Evolutionary conservation across 2,888 invertebrate genomes (phyloP).

Genomic region (Willowsia nigromaculata): DNA sequence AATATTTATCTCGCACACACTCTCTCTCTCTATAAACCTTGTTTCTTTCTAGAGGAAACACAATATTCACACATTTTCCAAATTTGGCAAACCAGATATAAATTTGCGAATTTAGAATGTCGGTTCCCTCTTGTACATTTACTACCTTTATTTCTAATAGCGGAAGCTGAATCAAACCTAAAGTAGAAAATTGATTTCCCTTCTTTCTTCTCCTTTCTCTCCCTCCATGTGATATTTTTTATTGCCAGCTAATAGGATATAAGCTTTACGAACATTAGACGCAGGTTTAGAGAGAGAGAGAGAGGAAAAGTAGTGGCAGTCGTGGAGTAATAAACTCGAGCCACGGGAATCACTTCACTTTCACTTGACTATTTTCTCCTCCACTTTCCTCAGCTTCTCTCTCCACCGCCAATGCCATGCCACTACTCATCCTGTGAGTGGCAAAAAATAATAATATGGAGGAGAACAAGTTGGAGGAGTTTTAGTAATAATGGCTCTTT

Average conservation of each 20-base stretch:
- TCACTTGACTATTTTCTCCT: background rate
- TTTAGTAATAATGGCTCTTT: slow-evolving; percentile 52
- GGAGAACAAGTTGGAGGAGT: slow-evolving; percentile 43
- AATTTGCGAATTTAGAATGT: too few relatives aligned
- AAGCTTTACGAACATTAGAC: background rate
- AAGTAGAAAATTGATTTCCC: slow-evolving; percentile 23
- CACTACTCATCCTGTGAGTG: background rate
- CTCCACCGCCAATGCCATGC: background rate
- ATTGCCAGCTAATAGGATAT: background rate
- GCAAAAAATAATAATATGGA: background rate
- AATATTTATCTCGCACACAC: too few relatives aligned
- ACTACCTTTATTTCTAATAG: background rate
- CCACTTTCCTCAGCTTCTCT: background rate
- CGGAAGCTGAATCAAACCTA: slow-evolving; percentile 9
- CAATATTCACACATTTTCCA: too few relatives aligned
- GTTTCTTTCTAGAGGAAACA: too few relatives aligned
- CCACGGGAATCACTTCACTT: slow-evolving; percentile 1
- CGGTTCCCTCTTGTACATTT: background rate
- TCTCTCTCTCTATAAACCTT: too few relatives aligned
- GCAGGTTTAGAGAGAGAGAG: background rate
- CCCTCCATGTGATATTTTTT: background rate
- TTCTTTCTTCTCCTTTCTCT: background rate
- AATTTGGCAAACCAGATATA: too few relatives aligned
- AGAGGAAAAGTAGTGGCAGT: background rate
- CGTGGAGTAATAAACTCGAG: background rate